These are phyloP conservation scores for Gallinago nigripennis DNA, from an alignment of 2,797 vertebrate genomes.

Conservation along the genomic window DNA sequence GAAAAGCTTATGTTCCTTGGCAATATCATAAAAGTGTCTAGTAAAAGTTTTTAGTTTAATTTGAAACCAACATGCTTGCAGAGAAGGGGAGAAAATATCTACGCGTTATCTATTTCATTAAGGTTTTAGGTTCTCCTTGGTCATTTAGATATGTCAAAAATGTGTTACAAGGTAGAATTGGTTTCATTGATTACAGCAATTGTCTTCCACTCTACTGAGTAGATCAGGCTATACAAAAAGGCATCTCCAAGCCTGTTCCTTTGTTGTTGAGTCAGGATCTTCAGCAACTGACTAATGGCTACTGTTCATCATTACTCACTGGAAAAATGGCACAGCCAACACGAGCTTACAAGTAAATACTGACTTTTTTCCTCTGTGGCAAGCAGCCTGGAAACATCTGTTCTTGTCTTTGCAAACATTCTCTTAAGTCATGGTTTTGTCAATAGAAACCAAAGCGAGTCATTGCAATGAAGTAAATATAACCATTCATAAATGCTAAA, in stretches of 20 bases:
- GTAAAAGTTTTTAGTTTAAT: background rate
- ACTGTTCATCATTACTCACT: background rate
- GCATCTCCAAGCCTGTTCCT: background rate
- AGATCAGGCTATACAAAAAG: background rate
- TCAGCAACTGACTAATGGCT: conserved; percentile 9
- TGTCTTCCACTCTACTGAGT: background rate
- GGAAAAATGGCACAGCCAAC: conserved; percentile 22
- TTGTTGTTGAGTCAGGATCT: background rate
- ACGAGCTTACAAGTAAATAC: conserved; percentile 9
- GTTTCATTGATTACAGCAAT: background rate
- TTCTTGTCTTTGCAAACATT: conserved; percentile 45
- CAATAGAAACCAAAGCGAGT: conserved; percentile 56
- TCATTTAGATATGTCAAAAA: background rate
- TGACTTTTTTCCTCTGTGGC: background rate
- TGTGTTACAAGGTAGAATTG: background rate
- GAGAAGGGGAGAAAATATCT: background rate
- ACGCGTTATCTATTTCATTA: background rate
- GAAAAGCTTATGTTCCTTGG: background rate
- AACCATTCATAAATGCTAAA: conserved; percentile 53
- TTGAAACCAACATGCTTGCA: background rate
- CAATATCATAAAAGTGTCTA: background rate
- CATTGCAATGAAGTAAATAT: conserved; percentile 61
- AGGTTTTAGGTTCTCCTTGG: background rate
- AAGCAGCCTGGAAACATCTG: conserved; percentile 64
- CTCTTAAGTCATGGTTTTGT: conserved; percentile 59